phyloP scores from a whole-genome alignment of 2,888 invertebrate species.

The Aporophyla lueneburgensis region DNA sequence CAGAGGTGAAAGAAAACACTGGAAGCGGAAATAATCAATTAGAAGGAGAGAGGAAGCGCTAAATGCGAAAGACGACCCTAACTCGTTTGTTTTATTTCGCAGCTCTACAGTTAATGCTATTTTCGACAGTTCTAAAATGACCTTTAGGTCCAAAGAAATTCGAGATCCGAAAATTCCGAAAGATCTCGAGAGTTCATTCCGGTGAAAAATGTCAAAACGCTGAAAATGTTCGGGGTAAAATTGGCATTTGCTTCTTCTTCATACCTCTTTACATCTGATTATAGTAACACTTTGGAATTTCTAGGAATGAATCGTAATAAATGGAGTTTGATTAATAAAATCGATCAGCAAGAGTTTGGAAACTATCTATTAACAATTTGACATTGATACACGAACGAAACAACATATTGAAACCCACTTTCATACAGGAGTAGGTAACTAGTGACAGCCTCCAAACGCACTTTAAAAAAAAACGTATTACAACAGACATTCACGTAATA shows the following conservation, averaged over 20 bases:
- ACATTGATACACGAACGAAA: conserved; percentile 20
- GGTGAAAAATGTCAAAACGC: not conserved
- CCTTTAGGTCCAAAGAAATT: conserved; percentile 10
- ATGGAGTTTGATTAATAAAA: not conserved
- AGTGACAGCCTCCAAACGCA: conserved; percentile 7
- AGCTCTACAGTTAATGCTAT: not conserved
- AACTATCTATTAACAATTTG: not conserved
- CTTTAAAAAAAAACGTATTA: conserved; percentile 27
- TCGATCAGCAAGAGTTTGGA: not conserved
- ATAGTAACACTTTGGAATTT: not conserved
- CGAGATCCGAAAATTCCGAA: not conserved
- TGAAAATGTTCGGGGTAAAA: conserved; percentile 4
- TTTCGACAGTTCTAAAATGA: conserved; percentile 6
- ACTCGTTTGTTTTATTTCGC: conserved; percentile 7
- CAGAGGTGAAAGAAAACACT: conserved; percentile 3
- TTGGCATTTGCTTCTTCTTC: not conserved
- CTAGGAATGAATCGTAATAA: not conserved
- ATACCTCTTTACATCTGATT: not conserved
- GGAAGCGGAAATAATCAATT: conserved; percentile 28
- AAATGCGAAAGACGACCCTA: not conserved
- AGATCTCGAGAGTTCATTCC: not conserved
- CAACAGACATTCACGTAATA: conserved; percentile 34
- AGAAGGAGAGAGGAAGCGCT: not conserved
- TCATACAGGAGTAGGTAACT: conserved; percentile 17
- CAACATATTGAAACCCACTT: conserved; percentile 5